Percentiles rank a stretch among this genome's conserved stretches.
phyloP scores from a whole-genome alignment of 2,113 vertebrate species.

The Glaucidium brasilianum region DNA sequence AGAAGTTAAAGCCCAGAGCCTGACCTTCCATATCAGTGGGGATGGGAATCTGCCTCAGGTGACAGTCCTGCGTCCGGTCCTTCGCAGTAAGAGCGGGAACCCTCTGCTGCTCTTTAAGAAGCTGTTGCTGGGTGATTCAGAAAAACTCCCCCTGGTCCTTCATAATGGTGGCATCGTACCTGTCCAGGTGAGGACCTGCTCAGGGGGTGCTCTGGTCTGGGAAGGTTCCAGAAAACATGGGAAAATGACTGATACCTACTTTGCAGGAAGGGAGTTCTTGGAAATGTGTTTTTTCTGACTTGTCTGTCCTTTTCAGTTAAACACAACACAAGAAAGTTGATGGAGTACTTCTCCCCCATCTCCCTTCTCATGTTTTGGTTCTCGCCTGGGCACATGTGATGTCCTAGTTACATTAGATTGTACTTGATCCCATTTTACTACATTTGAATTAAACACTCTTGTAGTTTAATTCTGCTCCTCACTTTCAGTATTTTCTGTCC shows the following conservation, averaged over 20 bases:
- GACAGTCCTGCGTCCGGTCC: conserved; percentile 73
- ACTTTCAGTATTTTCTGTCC: background rate
- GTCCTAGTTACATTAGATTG: background rate
- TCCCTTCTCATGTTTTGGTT: background rate
- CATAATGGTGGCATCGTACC: conserved; percentile 76
- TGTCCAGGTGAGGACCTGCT: conserved; percentile 74
- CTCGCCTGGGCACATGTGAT: background rate
- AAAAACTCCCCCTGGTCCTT: conserved; percentile 77
- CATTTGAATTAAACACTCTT: background rate
- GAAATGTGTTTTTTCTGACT: background rate
- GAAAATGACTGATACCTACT: background rate
- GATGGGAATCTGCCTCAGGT: conserved; percentile 83
- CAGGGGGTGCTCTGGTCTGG: background rate
- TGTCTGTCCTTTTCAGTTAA: background rate
- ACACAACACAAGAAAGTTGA: background rate
- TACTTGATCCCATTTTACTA: background rate
- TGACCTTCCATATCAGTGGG: conserved; percentile 82
- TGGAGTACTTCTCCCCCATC: background rate
- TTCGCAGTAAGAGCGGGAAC: conserved; percentile 67
- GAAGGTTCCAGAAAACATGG: background rate
- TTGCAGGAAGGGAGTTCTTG: background rate
- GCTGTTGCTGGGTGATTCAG: conserved; percentile 69
- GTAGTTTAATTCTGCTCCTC: background rate
- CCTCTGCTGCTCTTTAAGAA: conserved; percentile 82
- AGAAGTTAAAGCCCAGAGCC: conserved; percentile 31